Base-by-base conservation (phyloP, 2,888 invertebrate species). In the Molorchus minor region DNA sequence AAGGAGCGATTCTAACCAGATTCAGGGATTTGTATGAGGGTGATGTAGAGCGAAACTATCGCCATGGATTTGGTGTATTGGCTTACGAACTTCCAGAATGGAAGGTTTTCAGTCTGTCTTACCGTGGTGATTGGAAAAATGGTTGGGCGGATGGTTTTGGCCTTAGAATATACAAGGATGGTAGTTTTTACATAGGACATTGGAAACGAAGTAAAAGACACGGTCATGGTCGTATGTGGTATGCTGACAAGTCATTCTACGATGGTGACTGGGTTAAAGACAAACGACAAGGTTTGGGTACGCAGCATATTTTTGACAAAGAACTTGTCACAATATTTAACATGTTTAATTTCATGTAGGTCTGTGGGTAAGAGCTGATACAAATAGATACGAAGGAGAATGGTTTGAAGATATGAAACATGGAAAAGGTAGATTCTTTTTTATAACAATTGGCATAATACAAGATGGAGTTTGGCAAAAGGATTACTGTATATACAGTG, bases 201-300 rank as follows among this genome's bases (percentile, higher is more conserved):
- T 84, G 83, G 78, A 80, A 79, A 59, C 75, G 79, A 35, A 84
- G 84, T 0, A 76, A 80, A 58, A 78, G 84, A 21, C 81, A 86
- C 13, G 88, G 88, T 0, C 86, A 83, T 61, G 88, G 88, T 1
- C 83, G 84, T 69, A 84, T 87, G 82, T 88, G 87, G 86, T 86
- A 86, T 65, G 69, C 75, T 0, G 79, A 87, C 68, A 84, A 85
- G 0, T 83, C 84, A 0, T 84, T 84, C 69, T 89, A 88, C 62
- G 85, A 85, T 45, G 89, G 89, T 0, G 82, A 84, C 60, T 89
- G 87, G 62, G 43, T 58, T 10, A 61, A 68, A 17, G 76, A 78
- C 65, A 30, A 57, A 10, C 61, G 73, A 38, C 59, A 76, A 17
- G 78, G 78, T 7, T 30, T 65, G 44, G 71, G 71, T 71, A 59